These are phyloP conservation scores for Drosophila novamexicana DNA, from an alignment of 1,140 invertebrate species.

Conservation along the genomic window DNA sequence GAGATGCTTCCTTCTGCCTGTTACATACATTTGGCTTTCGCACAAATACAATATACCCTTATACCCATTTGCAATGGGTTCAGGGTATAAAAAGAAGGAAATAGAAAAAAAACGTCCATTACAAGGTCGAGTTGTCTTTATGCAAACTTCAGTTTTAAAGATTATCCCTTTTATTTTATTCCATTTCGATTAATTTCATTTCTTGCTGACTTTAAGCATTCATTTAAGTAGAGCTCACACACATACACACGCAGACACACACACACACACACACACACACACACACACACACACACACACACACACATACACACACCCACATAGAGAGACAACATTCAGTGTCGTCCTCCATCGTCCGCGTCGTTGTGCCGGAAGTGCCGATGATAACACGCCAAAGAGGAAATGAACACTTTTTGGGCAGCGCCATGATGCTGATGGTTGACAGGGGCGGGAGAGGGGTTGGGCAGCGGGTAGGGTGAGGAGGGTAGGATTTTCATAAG, in stretches of 20 bases:
- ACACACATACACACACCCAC: conserved; percentile 12
- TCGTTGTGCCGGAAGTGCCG: conserved; percentile 66
- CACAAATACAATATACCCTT: too few relatives aligned
- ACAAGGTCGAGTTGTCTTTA: not conserved
- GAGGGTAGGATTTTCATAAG: not conserved
- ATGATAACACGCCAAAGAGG: conserved; percentile 74
- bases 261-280: conserved; percentile 8
- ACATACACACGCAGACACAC: not conserved
- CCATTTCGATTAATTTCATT: conserved; percentile 32
- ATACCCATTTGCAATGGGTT: too few relatives aligned
- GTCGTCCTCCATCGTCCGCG: conserved; percentile 41
- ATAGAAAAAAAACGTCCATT: not conserved
- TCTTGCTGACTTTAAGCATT: conserved; percentile 36
- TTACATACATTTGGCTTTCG: too few relatives aligned
- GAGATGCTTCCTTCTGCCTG: too few relatives aligned
- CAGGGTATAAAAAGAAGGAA: not conserved
- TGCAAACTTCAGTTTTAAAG: conserved; percentile 1
- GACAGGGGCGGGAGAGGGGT: conserved; percentile 1
- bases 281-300: not conserved
- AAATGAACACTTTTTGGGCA: conserved; percentile 80
- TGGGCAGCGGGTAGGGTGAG: conserved; percentile 43
- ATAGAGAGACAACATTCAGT: conserved; percentile 30
- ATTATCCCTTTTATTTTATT: conserved; percentile 15
- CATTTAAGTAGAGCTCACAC: conserved; percentile 30
- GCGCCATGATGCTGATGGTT: conserved; percentile 20